Evolutionary conservation across 2,113 vertebrate genomes (phyloP), one percentile per base, ranked within the genome.

Genomic region (Anser brachyrhynchus): DNA sequence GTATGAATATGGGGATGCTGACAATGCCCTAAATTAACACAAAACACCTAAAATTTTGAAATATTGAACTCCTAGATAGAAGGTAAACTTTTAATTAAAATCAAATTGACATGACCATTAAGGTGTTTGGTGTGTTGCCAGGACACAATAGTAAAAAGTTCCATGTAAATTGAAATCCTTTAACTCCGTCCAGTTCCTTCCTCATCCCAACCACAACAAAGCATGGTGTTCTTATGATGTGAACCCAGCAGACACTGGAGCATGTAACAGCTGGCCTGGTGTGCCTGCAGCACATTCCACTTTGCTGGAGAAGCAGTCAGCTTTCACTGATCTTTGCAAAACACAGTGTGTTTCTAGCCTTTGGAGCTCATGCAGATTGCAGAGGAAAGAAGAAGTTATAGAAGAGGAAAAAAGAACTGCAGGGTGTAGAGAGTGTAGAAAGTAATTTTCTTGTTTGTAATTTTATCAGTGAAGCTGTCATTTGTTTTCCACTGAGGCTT

Each of bases 391-490:
- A 91, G 43, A 59, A 90, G 86, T 59, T 41, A 66, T 20, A 71
- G 52, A 82, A 76, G 55, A 77, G 35, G 44, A 35, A 76, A 87
- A 90, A 71, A 69, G 33, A 81, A 61, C 93, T 92, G 26, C 65
- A 90, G 87, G 91, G 58, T 80, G 21, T 52, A 62, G 28, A 89
- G 12, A 41, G 20, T 2, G 2, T 62, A 64, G 35, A 28, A 39
- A 65, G 35, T 76, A 74, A 92, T 90, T 91, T 79, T 89, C 78
- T 83, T 62, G 35, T 71, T 91, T 90, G 78, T 83, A 94, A 94
- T 90, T 94, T 95, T 90, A 83, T 89, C 96, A 66, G 35, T 78
- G 71, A 90, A 83, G 39, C 12, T 31, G 5, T 58, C 64, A 66
- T 94, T 92, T 83, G 18, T 92, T 93, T 96, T 84, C n/a, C 31